These are phyloP conservation scores for Oryzias sinensis DNA, from an alignment of 2,797 vertebrate species.

Conservation along the genomic window DNA sequence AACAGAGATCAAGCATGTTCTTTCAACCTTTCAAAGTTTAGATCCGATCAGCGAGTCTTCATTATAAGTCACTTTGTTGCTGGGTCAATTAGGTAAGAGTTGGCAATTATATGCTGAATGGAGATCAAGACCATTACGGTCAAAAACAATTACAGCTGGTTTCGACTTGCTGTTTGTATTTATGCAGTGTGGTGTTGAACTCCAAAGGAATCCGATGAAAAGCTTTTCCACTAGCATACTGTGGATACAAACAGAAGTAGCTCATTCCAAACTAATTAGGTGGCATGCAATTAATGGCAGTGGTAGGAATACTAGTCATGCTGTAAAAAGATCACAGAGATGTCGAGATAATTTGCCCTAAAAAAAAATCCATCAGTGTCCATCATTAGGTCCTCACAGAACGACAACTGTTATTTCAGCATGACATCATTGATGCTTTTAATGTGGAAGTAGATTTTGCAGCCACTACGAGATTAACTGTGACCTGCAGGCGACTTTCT, in stretches of 20 bases:
- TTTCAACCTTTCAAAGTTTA: slow-evolving; percentile 30
- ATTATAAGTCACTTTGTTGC: slow-evolving; percentile 39
- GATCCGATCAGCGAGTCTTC: slow-evolving; percentile 15
- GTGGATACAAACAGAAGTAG: slow-evolving; percentile 8
- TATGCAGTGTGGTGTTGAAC: slow-evolving; percentile 13
- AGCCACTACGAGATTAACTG: slow-evolving; percentile 27
- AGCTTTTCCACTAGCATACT: slow-evolving; percentile 22
- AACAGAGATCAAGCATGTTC: slow-evolving; percentile 12
- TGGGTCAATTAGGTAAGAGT: slow-evolving; percentile 28
- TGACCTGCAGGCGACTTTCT: slow-evolving; percentile 23
- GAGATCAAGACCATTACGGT: slow-evolving; percentile 49
- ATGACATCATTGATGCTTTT: slow-evolving; percentile 18
- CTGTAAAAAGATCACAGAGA: no score
- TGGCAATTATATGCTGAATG: slow-evolving; percentile 47
- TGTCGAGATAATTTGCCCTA: no score
- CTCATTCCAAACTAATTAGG: slow-evolving; percentile 5
- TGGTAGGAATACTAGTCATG: not conserved
- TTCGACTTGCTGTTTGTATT: slow-evolving; percentile 28
- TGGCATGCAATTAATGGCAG: not conserved
- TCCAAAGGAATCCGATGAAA: slow-evolving; percentile 20
- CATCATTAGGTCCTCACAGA: slow-evolving; percentile 6
- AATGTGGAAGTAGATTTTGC: slow-evolving; percentile 23
- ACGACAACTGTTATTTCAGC: slow-evolving; percentile 5
- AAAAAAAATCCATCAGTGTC: slow-evolving; percentile 3
- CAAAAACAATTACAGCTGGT: slow-evolving; percentile 43